These are phyloP conservation scores for Phrynosoma platyrhinos DNA, from an alignment of 2,113 vertebrate genomes.

Conservation along the genomic window DNA sequence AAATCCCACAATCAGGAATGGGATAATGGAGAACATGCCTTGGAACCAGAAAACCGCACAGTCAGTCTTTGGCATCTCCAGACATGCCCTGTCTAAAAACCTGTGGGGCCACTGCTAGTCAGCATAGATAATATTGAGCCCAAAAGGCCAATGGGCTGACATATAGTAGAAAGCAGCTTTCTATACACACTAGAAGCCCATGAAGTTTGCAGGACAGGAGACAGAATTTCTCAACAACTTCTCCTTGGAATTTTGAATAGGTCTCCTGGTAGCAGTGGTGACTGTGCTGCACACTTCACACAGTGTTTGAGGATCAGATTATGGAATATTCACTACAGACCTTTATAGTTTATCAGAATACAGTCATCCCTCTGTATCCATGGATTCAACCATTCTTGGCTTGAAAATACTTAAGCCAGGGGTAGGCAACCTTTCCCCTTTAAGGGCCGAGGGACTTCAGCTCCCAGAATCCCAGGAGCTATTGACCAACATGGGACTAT, in stretches of 20 bases:
- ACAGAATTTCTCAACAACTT: background rate
- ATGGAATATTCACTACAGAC: background rate
- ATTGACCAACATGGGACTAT: no score
- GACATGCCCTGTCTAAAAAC: background rate
- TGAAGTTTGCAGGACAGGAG: no score
- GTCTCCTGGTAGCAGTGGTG: background rate
- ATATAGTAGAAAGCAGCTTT: background rate
- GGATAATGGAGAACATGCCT: background rate
- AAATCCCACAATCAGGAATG: background rate
- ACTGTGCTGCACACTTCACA: background rate
- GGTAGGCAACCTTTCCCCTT: no score
- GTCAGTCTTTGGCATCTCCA: background rate
- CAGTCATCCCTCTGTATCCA: no score
- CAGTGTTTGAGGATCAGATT: background rate
- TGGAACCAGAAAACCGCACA: background rate
- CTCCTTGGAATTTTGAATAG: background rate
- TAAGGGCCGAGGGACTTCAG: no score
- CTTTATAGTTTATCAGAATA: background rate
- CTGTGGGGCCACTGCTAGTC: background rate
- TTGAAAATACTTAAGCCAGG: background rate
- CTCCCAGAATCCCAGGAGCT: no score
- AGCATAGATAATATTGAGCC: background rate
- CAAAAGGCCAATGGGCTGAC: no score
- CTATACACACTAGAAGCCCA: background rate
- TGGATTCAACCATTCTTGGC: no score